Evolutionary conservation across 1,140 invertebrate genomes (phyloP).

Genomic region (Chymomyza costata): DNA sequence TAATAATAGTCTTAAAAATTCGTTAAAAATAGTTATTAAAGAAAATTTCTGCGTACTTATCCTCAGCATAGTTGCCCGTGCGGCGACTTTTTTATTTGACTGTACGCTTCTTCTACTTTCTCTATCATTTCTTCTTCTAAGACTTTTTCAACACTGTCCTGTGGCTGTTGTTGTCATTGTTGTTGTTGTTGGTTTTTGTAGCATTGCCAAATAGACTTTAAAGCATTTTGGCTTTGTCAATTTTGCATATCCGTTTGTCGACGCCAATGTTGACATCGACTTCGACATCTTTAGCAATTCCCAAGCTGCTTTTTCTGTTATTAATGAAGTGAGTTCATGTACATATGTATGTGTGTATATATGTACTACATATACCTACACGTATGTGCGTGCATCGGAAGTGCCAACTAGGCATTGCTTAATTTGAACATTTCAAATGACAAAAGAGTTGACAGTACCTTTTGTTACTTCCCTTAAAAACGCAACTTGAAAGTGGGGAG

Average conservation of each 20-base stretch:
- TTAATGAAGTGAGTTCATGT: slow-evolving; percentile 29
- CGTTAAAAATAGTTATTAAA: too few relatives aligned
- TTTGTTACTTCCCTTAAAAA: too few relatives aligned
- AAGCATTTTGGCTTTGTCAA: slow-evolving; percentile 64
- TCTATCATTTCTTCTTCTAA: slow-evolving; percentile 4
- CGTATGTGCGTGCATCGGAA: slow-evolving; percentile 14
- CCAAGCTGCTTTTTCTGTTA: slow-evolving; percentile 21
- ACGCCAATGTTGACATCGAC: slow-evolving; percentile 3
- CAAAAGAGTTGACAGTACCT: too few relatives aligned
- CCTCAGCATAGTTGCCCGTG: too few relatives aligned
- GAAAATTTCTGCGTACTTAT: too few relatives aligned
- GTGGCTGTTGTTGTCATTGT: too few relatives aligned
- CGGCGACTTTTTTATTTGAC: too few relatives aligned
- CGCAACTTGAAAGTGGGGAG: too few relatives aligned
- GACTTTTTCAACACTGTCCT: too few relatives aligned
- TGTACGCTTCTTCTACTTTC: slow-evolving; percentile 13
- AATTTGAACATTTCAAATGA: slow-evolving; percentile 19
- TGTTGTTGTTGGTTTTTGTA: neutral
- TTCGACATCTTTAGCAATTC: neutral
- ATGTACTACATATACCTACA: too few relatives aligned
- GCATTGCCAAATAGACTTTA: slow-evolving; percentile 34
- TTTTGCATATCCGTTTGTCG: slow-evolving; percentile 52
- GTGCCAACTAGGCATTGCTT: slow-evolving; percentile 31
- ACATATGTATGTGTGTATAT: neutral
- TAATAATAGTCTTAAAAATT: too few relatives aligned